phyloP scores from a whole-genome alignment of 2,797 vertebrate species.

The Coregonus suidteri region DNA sequence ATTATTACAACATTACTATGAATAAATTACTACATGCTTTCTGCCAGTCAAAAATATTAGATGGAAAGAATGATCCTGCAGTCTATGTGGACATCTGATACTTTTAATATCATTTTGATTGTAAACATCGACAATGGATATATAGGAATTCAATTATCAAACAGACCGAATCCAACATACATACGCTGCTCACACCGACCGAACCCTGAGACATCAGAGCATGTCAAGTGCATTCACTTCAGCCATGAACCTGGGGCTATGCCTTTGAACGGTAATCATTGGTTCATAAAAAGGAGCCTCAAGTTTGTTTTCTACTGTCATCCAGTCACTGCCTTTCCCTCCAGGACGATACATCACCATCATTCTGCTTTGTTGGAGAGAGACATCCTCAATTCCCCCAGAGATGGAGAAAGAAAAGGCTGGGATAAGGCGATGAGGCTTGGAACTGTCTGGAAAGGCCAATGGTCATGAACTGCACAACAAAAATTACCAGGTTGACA shows the following conservation, averaged over 20 bases:
- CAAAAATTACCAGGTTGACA: conserved; percentile 27
- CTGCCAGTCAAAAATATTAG: background rate
- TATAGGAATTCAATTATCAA: background rate
- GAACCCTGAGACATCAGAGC: conserved; percentile 3
- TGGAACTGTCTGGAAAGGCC: conserved; percentile 15
- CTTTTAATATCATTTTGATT: background rate
- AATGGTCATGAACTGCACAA: conserved; percentile 53
- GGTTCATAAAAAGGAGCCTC: conserved; percentile 1
- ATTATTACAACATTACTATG: background rate
- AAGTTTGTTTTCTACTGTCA: background rate
- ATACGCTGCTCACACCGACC: background rate
- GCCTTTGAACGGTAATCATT: conserved; percentile 20
- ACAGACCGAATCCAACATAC: background rate
- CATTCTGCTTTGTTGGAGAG: conserved; percentile 27
- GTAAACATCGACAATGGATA: background rate
- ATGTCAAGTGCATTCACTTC: conserved; percentile 17
- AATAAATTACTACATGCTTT: background rate
- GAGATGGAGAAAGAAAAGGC: conserved; percentile 21
- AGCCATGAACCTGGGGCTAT: background rate
- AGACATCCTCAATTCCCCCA: conserved; percentile 40
- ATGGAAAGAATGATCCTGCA: background rate
- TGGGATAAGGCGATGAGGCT: conserved; percentile 31
- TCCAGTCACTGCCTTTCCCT: conserved; percentile 12
- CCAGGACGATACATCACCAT: conserved; percentile 19
- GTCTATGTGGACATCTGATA: conserved; percentile 48